Evolutionary conservation across 2,113 vertebrate species (phyloP).

Genomic region (Sander lucioperca): DNA sequence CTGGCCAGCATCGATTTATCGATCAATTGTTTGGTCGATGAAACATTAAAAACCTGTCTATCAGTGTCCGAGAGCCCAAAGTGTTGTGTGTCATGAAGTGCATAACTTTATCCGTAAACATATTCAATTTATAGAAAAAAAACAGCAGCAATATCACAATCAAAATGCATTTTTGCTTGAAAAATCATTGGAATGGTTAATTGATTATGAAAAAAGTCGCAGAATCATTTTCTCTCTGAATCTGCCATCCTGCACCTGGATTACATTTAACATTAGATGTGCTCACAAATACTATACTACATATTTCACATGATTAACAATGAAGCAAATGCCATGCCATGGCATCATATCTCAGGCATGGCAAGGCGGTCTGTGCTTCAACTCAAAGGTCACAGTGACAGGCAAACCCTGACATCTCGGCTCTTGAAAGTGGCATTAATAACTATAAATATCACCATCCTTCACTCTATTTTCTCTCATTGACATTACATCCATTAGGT

Average conservation of each 20-base stretch:
- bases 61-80: neutral
- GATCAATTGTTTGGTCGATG: neutral
- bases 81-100: neutral
- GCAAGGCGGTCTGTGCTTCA: neutral
- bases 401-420: slow-evolving; percentile 1
- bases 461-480: slow-evolving; percentile 17
- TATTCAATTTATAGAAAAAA: neutral
- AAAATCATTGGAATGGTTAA: neutral
- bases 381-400: slow-evolving; percentile 29
- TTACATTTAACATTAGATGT: neutral
- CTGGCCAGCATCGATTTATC: no score
- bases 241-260: neutral
- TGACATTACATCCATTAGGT: slow-evolving; percentile 25
- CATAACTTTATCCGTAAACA: neutral
- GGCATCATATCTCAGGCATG: neutral
- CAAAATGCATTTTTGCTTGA: neutral
- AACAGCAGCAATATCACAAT: neutral
- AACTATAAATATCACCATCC: neutral
- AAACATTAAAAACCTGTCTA: neutral
- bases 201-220: neutral
- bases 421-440: slow-evolving; percentile 22
- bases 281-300: neutral
- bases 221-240: neutral
- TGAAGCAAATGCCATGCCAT: slow-evolving; percentile 7
- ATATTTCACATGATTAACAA: neutral